Percentiles rank a stretch among this genome's conserved stretches.
Evolutionary conservation across 1,140 invertebrate genomes (phyloP).

Genomic region (Solenopsis invicta): DNA sequence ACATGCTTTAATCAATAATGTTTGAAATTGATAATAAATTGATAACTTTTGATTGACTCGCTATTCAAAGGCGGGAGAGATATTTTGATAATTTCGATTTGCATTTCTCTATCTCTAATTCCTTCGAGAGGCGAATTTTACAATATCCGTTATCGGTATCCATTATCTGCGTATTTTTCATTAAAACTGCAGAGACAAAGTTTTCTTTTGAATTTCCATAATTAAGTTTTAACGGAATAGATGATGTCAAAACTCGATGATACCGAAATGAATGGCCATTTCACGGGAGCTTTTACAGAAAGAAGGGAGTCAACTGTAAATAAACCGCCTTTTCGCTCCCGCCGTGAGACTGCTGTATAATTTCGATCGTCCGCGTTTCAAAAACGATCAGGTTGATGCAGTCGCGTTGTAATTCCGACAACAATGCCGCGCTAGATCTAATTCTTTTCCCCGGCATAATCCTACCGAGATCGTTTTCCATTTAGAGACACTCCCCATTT

Average conservation of each 20-base stretch:
- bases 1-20: not conserved
- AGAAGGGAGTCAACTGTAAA: conserved; percentile 30
- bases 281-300: too few species aligned
- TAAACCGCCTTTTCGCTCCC: not conserved
- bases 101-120: not conserved
- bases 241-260: conserved; percentile 32
- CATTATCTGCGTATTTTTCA: conserved; percentile 16
- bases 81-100: not conserved
- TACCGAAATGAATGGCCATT: conserved; percentile 20
- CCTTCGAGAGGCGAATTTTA: not conserved
- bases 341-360: not conserved
- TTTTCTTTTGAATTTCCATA: conserved; percentile 19
- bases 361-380: conserved; percentile 30
- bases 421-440: conserved; percentile 61
- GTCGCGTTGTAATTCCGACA: conserved; percentile 27
- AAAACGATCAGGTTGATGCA: conserved; percentile 26
- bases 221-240: conserved; percentile 16
- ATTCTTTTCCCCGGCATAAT: conserved; percentile 63
- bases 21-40: not conserved
- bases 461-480: conserved; percentile 57
- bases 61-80: not conserved
- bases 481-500: conserved; percentile 64
- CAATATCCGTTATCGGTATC: conserved; percentile 5
- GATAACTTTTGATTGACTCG: not conserved
- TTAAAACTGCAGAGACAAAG: not conserved